A percentile compares a stretch with the other conserved stretches of the same genome.
Conservation (phyloP, 2,797 vertebrate species). For the Thaleichthys pacificus region DNA sequence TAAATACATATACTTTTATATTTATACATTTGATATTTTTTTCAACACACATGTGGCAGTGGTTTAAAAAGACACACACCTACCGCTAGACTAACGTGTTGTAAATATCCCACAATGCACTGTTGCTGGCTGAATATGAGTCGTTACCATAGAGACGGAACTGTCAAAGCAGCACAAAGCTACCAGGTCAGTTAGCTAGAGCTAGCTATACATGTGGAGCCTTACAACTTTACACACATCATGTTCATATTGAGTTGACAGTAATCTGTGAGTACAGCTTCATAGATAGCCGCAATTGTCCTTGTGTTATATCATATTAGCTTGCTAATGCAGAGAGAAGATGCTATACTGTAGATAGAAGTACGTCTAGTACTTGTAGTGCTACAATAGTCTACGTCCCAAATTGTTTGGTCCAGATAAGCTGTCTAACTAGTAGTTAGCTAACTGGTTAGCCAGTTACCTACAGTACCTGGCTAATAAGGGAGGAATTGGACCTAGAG, state of each 20-base stretch:
- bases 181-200: neutral
- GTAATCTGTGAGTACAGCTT: too few species aligned
- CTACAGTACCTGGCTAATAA: too few species aligned
- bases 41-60: neutral
- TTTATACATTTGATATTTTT: neutral
- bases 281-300: neutral
- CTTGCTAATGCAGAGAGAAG: too few species aligned
- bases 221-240: too few species aligned
- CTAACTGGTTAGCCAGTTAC: neutral
- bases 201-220: neutral
- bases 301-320: too few species aligned
- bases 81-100: too few species aligned
- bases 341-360: neutral
- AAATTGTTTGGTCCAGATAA: neutral
- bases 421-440: neutral
- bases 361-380: too few species aligned
- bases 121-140: neutral
- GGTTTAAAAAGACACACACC: neutral
- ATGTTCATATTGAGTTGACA: neutral
- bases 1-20: neutral
- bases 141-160: slow-evolving; percentile 72
- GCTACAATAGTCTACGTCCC: neutral
- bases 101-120: slow-evolving; percentile 55
- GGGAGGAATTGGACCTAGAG: too few species aligned
- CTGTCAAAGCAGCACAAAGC: slow-evolving; percentile 3